Conservation (phyloP, 2,888 invertebrate genomes). For the Aphelenchoides bicaudatus region DNA sequence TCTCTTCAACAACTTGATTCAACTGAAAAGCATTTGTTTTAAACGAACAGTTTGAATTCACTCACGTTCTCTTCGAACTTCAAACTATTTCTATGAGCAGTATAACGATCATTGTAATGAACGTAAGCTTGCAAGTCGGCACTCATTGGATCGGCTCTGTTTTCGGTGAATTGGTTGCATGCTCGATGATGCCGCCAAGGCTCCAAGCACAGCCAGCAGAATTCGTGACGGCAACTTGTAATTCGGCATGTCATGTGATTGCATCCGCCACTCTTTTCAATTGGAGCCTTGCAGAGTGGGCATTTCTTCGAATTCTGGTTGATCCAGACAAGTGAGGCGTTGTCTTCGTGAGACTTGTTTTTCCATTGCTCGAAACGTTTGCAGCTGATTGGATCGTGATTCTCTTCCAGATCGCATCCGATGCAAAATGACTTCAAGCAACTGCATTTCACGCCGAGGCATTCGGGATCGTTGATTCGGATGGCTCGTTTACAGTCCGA, state of each 20-base stretch:
- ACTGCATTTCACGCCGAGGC: conserved; percentile 4
- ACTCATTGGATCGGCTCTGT: no score
- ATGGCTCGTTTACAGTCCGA: conserved; percentile 14
- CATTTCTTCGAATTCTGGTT: conserved; percentile 17
- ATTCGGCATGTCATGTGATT: conserved; percentile 15
- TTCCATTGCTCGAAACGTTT: conserved; percentile 13
- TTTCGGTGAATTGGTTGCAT: conserved; percentile 8
- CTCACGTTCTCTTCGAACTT: no score
- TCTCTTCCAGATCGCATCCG: conserved; percentile 13
- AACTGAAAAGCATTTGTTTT: no score
- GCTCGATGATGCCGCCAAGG: conserved; percentile 14
- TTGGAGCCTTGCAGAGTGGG: conserved; percentile 14
- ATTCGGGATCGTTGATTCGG: not conserved
- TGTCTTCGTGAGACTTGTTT: conserved; percentile 8
- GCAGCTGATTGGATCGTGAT: conserved; percentile 22
- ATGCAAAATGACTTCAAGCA: conserved; percentile 23
- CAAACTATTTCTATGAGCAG: no score
- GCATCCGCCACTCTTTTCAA: conserved; percentile 21
- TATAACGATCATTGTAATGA: no score
- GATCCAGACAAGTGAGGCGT: conserved; percentile 20
- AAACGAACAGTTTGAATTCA: no score
- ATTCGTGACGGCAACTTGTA: conserved; percentile 17
- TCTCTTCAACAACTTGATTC: no score
- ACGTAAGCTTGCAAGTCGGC: no score
- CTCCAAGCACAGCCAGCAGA: conserved; percentile 25